A percentile compares a stretch with the other conserved stretches of the same genome.
Evolutionary conservation across 2,797 vertebrate species (phyloP).

Genomic region (Agapornis canus): DNA sequence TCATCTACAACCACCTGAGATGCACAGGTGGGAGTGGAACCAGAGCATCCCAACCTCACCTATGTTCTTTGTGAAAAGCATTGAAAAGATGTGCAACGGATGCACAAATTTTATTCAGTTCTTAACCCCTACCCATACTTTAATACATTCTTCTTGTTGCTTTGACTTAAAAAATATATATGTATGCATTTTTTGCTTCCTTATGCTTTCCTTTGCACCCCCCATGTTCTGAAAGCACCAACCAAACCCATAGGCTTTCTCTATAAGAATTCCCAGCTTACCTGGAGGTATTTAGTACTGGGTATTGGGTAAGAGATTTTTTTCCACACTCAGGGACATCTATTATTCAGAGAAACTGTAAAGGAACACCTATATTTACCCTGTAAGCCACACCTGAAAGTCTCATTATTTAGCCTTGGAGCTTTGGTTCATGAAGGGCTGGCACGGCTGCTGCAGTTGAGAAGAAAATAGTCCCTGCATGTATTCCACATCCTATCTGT

Average conservation of each 20-base stretch:
- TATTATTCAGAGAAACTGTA: background rate
- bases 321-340: background rate
- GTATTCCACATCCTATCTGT: background rate
- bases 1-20: background rate
- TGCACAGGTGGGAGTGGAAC: background rate
- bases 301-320: conserved; percentile 14
- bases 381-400: background rate
- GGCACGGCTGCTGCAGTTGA: background rate
- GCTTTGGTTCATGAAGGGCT: background rate
- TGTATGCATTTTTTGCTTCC: background rate
- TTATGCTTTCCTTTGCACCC: background rate
- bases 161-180: conserved; percentile 1
- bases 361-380: background rate
- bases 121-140: background rate
- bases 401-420: background rate
- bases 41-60: background rate
- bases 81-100: background rate
- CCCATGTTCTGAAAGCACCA: conserved; percentile 17
- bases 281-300: conserved; percentile 6
- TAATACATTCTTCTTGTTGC: background rate
- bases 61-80: background rate
- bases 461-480: background rate
- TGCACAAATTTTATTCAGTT: background rate
- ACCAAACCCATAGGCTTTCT: background rate
- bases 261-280: background rate